Evolutionary conservation across 2,797 vertebrate species (phyloP).

Genomic region (Falco berigora): DNA sequence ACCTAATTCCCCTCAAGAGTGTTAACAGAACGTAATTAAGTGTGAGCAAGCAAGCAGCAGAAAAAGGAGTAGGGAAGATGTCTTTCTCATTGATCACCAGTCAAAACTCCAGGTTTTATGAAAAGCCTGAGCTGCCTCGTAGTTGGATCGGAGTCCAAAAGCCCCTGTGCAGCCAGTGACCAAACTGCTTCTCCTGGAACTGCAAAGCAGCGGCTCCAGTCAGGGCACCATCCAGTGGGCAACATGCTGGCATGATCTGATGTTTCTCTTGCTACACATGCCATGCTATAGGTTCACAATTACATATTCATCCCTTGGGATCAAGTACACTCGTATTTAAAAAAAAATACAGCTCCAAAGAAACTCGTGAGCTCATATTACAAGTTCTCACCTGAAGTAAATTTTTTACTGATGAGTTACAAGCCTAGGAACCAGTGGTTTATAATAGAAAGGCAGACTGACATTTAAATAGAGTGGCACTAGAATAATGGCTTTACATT

Average conservation of each 20-base stretch:
- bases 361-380: not conserved
- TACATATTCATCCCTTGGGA: not conserved
- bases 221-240: not conserved
- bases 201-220: not conserved
- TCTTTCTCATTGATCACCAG: not conserved
- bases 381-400: not conserved
- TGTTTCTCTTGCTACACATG: not conserved
- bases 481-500: slow-evolving; percentile 39
- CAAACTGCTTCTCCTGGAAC: not conserved
- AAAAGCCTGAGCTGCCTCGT: not conserved
- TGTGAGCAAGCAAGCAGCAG: not conserved
- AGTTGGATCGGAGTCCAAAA: not conserved
- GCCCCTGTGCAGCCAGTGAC: fast-evolving
- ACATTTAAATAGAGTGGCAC: slow-evolving; percentile 49
- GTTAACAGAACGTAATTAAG: not conserved
- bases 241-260: fast-evolving
- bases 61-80: not conserved
- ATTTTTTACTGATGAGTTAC: slow-evolving; percentile 30
- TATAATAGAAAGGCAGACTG: slow-evolving; percentile 49
- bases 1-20: not conserved
- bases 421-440: slow-evolving; percentile 26
- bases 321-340: not conserved
- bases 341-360: not conserved
- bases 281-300: not conserved
- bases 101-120: not conserved